Percentiles rank a stretch among this genome's conserved stretches.
phyloP scores from a whole-genome alignment of 2,888 invertebrate species.

The Cantharis nigra region DNA sequence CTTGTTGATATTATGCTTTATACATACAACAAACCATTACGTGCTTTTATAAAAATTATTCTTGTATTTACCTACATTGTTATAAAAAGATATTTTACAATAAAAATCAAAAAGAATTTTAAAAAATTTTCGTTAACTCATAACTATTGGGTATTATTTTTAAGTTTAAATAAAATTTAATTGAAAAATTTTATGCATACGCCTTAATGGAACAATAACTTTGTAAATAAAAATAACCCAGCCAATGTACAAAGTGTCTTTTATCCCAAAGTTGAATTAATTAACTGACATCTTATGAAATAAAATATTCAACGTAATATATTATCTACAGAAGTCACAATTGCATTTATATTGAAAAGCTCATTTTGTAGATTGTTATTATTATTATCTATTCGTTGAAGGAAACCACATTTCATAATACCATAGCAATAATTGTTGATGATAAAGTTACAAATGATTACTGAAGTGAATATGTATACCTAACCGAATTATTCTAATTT shows the following conservation, averaged over 20 bases:
- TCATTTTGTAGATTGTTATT: not conserved
- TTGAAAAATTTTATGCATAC: no score
- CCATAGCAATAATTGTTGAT: not conserved
- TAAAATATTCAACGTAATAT: no score
- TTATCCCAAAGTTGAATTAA: no score
- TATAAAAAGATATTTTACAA: no score
- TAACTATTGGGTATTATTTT: no score
- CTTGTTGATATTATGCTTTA: not conserved
- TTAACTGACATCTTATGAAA: not conserved
- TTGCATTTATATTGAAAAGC: not conserved
- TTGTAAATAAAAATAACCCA: no score
- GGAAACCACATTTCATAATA: not conserved
- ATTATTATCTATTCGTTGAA: not conserved
- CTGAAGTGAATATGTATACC: not conserved
- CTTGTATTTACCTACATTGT: no score
- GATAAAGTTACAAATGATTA: not conserved
- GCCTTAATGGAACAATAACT: no score
- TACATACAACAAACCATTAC: not conserved
- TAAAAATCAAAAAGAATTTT: no score
- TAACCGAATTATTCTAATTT: not conserved
- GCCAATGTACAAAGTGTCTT: no score
- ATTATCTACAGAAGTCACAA: not conserved
- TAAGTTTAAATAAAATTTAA: no score
- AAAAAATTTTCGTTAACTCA: no score
- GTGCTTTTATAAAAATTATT: not conserved